Conservation (phyloP, 2,888 invertebrate species). For the Leptogaster cylindrica region DNA sequence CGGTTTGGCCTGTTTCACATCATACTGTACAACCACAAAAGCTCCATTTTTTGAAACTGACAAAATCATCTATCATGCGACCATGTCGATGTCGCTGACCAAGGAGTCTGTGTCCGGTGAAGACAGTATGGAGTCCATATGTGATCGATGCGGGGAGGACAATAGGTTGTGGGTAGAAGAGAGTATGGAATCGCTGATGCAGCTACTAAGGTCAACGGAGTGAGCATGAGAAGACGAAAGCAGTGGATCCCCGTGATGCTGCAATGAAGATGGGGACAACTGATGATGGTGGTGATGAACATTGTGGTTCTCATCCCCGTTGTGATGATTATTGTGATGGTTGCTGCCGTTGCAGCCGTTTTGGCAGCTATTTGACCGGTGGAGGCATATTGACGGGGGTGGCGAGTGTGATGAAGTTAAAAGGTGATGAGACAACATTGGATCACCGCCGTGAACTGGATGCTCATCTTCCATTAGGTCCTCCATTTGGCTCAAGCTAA, state of each 20-base stretch:
- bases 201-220: constrained; percentile 56
- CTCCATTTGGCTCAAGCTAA: constrained; percentile 69
- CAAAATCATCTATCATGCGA: constrained; percentile 58
- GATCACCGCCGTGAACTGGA: constrained; percentile 68
- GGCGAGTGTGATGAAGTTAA: constrained; percentile 63
- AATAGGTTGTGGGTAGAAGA: constrained; percentile 58
- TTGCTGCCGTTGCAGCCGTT: constrained; percentile 13
- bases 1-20: too few relatives aligned
- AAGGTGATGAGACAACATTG: constrained; percentile 65
- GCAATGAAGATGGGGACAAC: constrained; percentile 47
- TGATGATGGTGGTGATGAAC: constrained; percentile 36
- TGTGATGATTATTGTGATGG: constrained; percentile 38
- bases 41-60: too few relatives aligned
- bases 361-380: constrained; percentile 40
- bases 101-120: constrained; percentile 65
- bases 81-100: constrained; percentile 64
- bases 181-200: constrained; percentile 63
- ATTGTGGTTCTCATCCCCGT: constrained; percentile 45
- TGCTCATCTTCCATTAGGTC: constrained; percentile 72
- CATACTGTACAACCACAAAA: too few relatives aligned
- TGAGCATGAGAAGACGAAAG: constrained; percentile 57
- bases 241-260: constrained; percentile 56
- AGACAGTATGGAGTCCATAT: constrained; percentile 63
- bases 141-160: constrained; percentile 51
- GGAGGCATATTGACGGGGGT: constrained; percentile 51